Evolutionary conservation across 2,888 invertebrate species (phyloP), one percentile per base, ranked within the genome.

Genomic region (Drosophila pegasa): DNA sequence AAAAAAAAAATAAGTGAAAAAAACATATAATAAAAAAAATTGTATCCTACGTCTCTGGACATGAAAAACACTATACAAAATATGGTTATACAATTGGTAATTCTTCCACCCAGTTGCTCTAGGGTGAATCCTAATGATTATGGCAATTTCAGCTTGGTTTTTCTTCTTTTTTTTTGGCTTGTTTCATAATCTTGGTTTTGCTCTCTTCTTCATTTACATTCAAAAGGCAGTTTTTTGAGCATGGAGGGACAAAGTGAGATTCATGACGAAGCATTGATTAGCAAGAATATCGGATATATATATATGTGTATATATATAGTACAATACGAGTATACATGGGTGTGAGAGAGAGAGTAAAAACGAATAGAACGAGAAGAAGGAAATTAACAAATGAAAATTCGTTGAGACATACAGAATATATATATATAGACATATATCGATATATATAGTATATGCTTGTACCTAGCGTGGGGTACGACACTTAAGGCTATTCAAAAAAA

Each of bases 191-290:
- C 55, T 67, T 87, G 82, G 55, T 74, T 63, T 70, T 56, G 33
- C 33, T 48, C 20, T 33, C 47, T 29, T 54, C 68, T 29, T 50
- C 50, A 22, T 51, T 35, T 75, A 85, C 72, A 63, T 81, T 71
- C 69, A 84, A 88, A 87, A 88, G 84, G 84, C 84, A 85, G 84
- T 85, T 87, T 74, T 74, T 67, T 71, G 88, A 84, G 89, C 84
- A 87, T 85, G 84, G 84, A 85, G 89, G 84, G 84, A 85, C 78
- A 85, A 73, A 70, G 82, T 85, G 83, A 89, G 89, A 82, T 89
- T 88, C 88, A 67, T 70, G 83, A 78, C 63, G 56, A 88, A 88
- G 78, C 79, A 54, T 55, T 71, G 48, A 67, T 56, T 64, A 76
- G 68, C 66, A 62, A 76, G 59, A 75, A 74, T 66, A 37, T 82